Evolutionary conservation across 2,888 invertebrate species (phyloP), one percentile per base, ranked within the genome.

Genomic region (Spisula solida): DNA sequence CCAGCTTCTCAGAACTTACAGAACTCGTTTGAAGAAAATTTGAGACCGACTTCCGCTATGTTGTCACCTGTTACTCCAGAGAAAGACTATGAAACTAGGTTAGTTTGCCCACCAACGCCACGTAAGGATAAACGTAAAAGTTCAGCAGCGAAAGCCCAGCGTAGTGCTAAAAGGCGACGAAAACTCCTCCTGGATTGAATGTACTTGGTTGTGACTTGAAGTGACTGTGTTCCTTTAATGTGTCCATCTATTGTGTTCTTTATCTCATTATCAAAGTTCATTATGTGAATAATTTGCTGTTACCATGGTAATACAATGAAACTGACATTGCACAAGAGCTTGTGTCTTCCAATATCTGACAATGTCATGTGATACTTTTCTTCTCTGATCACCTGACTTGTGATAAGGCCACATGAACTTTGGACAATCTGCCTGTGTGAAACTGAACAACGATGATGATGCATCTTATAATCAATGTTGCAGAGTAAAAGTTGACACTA

Each of bases 101-200:
- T 82, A 8, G 86, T 88, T 5, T 90, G 88, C 56, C 90, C 90
- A 29, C 81, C 82, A 18, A 84, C 88, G 1, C 90, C 90, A 2
- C 84, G 79, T 31, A 90, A 90, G 84, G 88, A 85, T 60, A 87
- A 82, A 31, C 51, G 81, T 20, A 88, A 88, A 41, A 47, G 66
- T 10, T 79, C 85, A 25, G 75, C 79, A 25, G 79, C 86, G 29
- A 82, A 86, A 31, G 51, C 80, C 16, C 88, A 88, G 14, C 82
- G 86, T 20, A 88, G 83, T 5, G 66, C 88, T 29, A 60, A 87
- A 51, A 85, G 81, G 29, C 82, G 82, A 47, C 83, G 87, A 0
- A 81, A 83, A 29, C 56, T 90, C 20, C 78, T 87, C 6, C 79
- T 87, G 16, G 87, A 87, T n/a, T 87, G 66, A 87, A 48, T 29